These are phyloP conservation scores for Fistularia tabacaria DNA, from an alignment of 2,797 vertebrate species.

Conservation along the genomic window DNA sequence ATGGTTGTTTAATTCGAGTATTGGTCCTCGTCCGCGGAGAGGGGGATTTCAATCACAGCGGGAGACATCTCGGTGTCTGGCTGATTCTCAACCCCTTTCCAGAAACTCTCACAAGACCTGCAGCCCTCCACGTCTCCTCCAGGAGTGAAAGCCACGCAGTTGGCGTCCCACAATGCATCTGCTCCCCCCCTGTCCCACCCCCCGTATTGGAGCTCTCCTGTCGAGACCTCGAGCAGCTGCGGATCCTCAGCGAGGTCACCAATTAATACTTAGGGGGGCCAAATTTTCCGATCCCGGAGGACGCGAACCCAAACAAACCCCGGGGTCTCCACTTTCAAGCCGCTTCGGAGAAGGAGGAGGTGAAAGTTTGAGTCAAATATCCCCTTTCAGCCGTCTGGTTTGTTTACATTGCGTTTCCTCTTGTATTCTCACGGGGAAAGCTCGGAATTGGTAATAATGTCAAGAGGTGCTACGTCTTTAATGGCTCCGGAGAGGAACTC, in stretches of 20 bases:
- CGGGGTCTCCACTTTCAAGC: constrained; percentile 69
- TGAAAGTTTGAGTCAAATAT: constrained; percentile 72
- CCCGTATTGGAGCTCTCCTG: constrained; percentile 16
- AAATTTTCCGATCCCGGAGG: constrained; percentile 61
- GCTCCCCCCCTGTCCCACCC: not conserved
- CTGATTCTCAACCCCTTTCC: no score
- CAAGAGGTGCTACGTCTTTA: constrained; percentile 61
- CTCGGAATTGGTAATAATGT: constrained; percentile 66
- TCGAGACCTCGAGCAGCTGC: constrained; percentile 56
- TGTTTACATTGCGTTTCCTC: constrained; percentile 70
- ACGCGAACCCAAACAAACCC: constrained; percentile 66
- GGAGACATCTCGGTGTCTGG: constrained; percentile 32
- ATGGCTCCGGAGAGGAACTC: constrained; percentile 52
- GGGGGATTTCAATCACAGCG: constrained; percentile 40
- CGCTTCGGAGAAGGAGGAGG: constrained; percentile 56
- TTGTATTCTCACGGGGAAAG: constrained; percentile 60
- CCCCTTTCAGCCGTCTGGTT: constrained; percentile 67
- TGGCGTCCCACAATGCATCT: constrained; percentile 6
- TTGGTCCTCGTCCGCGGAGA: constrained; percentile 38
- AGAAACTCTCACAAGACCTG: constrained; percentile 20
- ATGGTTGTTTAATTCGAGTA: constrained; percentile 51
- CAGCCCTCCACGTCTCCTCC: constrained; percentile 5
- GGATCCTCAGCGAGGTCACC: constrained; percentile 42
- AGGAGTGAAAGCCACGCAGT: no score
- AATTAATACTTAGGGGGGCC: constrained; percentile 59